A percentile compares a stretch with the other conserved stretches of the same genome.
Evolutionary conservation across 2,888 invertebrate genomes (phyloP).

Genomic region (Acanthosepion esculentum): DNA sequence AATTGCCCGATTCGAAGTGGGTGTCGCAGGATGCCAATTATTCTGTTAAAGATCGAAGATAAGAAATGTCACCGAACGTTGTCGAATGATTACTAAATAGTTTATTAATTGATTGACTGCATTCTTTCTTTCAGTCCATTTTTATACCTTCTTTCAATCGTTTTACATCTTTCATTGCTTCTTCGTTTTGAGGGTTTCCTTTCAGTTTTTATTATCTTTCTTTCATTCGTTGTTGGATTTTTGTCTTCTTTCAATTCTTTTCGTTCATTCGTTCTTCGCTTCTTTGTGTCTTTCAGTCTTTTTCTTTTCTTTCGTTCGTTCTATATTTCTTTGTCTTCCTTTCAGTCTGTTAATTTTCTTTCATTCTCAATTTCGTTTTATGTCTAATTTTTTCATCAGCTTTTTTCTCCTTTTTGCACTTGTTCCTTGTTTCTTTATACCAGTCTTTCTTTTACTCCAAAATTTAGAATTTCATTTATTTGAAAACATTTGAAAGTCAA

Average conservation of each 20-base stretch:
- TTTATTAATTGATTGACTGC: background rate
- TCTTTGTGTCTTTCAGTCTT: no score
- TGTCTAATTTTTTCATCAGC: background rate
- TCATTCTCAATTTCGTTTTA: background rate
- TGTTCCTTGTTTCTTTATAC: no score
- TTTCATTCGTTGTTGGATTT: background rate
- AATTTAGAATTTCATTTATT: background rate
- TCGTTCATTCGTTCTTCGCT: background rate
- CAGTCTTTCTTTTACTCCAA: background rate
- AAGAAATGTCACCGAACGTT: background rate
- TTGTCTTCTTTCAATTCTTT: background rate
- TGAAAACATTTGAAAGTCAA: background rate
- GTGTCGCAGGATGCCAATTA: background rate
- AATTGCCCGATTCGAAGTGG: background rate
- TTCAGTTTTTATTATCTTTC: background rate
- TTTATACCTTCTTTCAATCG: background rate
- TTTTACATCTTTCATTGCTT: background rate
- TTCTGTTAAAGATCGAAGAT: background rate
- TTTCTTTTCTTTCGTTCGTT: no score
- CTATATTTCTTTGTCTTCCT: no score
- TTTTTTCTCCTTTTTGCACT: background rate
- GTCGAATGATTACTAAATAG: background rate
- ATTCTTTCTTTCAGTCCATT: background rate
- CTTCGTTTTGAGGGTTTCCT: background rate
- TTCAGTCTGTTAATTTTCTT: background rate